A percentile compares a stretch with the other conserved stretches of the same genome.
phyloP scores from a whole-genome alignment of 2,888 invertebrate species.

The Norana najaformis region DNA sequence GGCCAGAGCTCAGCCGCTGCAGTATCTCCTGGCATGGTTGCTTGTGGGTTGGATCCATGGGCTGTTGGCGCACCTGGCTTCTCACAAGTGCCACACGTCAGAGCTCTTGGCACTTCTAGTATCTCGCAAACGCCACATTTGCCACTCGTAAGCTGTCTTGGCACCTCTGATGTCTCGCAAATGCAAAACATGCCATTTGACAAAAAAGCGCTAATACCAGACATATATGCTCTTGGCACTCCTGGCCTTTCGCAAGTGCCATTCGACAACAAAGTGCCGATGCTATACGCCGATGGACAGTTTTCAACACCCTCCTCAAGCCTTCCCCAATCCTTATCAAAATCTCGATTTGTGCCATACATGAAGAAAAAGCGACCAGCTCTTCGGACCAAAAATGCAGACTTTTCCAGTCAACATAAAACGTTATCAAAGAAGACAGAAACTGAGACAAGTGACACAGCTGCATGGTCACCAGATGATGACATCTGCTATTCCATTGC shows the following conservation, averaged over 20 bases:
- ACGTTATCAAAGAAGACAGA: background rate
- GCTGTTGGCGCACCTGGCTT: background rate
- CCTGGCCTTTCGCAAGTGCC: background rate
- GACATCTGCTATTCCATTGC: background rate
- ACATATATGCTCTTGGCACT: background rate
- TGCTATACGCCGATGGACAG: background rate
- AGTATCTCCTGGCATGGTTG: too few relatives aligned
- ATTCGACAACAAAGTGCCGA: background rate
- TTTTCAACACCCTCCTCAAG: background rate
- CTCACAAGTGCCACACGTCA: background rate
- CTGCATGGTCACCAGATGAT: background rate
- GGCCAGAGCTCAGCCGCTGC: background rate
- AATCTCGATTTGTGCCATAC: background rate
- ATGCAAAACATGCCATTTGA: background rate
- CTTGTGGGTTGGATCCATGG: too few relatives aligned
- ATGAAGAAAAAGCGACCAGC: background rate
- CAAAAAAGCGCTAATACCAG: background rate
- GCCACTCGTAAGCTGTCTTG: background rate
- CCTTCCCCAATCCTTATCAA: background rate
- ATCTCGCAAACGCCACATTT: background rate
- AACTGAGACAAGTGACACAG: background rate
- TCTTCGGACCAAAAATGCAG: background rate
- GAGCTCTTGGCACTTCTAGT: too few relatives aligned
- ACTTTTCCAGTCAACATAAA: background rate
- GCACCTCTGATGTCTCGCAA: background rate